Percentiles rank a stretch among this genome's conserved stretches.
Evolutionary conservation across 2,888 invertebrate genomes (phyloP).

Genomic region (Aproaerema taeniolella): DNA sequence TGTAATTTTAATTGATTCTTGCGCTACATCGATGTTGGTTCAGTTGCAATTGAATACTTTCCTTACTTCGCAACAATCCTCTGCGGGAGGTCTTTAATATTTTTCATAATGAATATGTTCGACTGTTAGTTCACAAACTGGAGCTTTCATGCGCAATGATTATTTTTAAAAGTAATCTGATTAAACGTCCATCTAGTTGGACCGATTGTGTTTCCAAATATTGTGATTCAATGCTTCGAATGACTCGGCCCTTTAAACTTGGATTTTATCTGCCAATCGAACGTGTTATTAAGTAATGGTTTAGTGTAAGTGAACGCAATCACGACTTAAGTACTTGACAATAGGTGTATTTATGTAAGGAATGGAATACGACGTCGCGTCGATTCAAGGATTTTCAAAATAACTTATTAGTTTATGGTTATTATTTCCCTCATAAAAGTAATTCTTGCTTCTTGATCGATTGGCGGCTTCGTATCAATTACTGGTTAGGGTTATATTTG

Average conservation of each 20-base stretch:
- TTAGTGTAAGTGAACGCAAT: background rate
- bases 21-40: too few species aligned
- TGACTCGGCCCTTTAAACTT: conserved; percentile 8
- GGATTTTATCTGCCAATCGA: conserved; percentile 6
- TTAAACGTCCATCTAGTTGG: conserved; percentile 22
- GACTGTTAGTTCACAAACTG: too few species aligned
- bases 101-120: background rate
- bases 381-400: too few species aligned
- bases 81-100: conserved; percentile 3
- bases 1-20: too few species aligned
- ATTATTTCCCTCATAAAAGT: too few species aligned
- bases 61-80: too few species aligned
- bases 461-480: too few species aligned
- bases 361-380: too few species aligned
- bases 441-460: too few species aligned
- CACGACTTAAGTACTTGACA: background rate
- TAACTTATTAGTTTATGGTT: too few species aligned
- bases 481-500: too few species aligned
- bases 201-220: conserved; percentile 14
- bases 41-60: background rate
- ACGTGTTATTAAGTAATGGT: conserved; percentile 2
- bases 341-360: too few species aligned
- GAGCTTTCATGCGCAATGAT: conserved; percentile 32
- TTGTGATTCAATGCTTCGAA: conserved; percentile 13
- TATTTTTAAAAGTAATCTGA: conserved; percentile 21